Evolutionary conservation across 2,888 invertebrate species (phyloP), one percentile per base, ranked within the genome.

Genomic region (Tipula vernalis): DNA sequence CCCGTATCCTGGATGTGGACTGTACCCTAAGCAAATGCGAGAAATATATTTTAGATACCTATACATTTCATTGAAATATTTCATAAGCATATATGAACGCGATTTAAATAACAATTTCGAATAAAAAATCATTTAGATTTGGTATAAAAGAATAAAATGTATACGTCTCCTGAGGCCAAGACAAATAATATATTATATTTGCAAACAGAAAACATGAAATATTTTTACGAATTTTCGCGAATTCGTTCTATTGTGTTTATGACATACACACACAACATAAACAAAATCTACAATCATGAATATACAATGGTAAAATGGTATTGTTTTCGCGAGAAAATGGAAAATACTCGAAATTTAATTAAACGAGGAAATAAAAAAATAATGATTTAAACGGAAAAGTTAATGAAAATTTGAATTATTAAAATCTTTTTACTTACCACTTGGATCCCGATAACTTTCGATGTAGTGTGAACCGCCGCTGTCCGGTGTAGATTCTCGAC

Each of bases 401-500:
- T 71, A 71, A 71, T 86, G 15, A 18, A 42, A 18, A 71, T 28
- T 28, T 71, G 28, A 86, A 86, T 51, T 36, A 86, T 57, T 51
- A 86, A 86, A n/a, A 15, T 28, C 41, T 47, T n/a, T 57, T 13
- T 12, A 91, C 93, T 93, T 91, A 97, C 97, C 96, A 90, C 96
- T 95, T 47, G 96, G 95, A 91, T 97, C 97, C 90, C 97, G 93
- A 91, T 97, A 97, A 88, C 96, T 95, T 91, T 97, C 97, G 92
- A 97, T 94, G 91, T 97, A 97, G 92, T 97, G 97, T 87, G 96
- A 96, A 87, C 96, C 96, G 86, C 96, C 96, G 90, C 96, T 96
- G 91, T 97, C 97, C 3, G 97, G 97, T 86, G 97, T 97, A 88
- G 97, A 97, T 92, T 97, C 97, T 89, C 97, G 94, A 92, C 96